Evolutionary conservation across 2,113 vertebrate species (phyloP), one percentile per base, ranked within the genome.

Genomic region (Lophura nycthemera): DNA sequence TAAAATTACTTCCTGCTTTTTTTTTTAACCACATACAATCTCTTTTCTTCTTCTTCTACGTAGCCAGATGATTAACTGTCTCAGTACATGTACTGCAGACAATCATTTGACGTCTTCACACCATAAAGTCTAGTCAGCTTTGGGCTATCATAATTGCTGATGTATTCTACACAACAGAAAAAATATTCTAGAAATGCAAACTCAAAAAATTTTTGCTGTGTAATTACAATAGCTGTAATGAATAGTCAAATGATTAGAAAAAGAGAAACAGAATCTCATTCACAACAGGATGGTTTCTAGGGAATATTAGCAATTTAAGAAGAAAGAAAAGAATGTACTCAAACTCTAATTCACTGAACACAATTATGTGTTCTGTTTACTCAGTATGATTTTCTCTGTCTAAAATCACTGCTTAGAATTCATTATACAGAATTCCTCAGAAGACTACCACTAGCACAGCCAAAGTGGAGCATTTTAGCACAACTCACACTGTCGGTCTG

Each of bases 231-330:
- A 61, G 61, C 54, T 90, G 34, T 71, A 90, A 87, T 91, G 83
- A 95, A 95, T 93, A 81, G 91, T 91, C 74, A 93, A 92, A 96
- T 74, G 1, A 72, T 80, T 92, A 85, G 74, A 71, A 89, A 94
- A 90, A 89, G 27, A 64, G 42, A 70, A 85, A 60, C 52, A 91
- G 57, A 36, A 91, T 91, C 52, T 71, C 65, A 61, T 94, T 95
- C 82, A 84, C 42, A 92, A 76, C 1, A 77, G 75, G 70, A 42
- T 40, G 13, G 30, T 47, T 95, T 52, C 56, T 74, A 72, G 84
- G 86, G 86, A 94, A 89, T 86, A 80, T 74, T 65, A 80, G 60
- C 73, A 76, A 92, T 91, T 85, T 73, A 56, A 76, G 52, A 76
- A 93, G 54, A 82, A 91, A 93, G 63, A 89, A 74, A 90, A 91